These are phyloP conservation scores for Solea senegalensis DNA, from an alignment of 2,113 vertebrate genomes.

Conservation along the genomic window DNA sequence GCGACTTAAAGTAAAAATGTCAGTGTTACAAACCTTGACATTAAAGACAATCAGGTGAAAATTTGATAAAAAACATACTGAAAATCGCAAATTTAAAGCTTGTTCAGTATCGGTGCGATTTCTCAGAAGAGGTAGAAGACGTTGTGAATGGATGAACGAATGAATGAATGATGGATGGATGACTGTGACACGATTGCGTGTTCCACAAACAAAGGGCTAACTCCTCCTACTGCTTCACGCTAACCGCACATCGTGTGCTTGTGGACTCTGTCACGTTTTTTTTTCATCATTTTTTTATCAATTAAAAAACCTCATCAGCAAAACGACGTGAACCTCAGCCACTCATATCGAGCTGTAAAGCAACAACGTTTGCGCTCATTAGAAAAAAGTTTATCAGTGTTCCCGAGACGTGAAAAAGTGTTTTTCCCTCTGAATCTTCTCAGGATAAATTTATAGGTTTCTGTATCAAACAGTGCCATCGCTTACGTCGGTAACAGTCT, in stretches of 20 bases:
- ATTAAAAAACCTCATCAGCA: slow-evolving; percentile 71
- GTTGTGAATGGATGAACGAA: not conserved
- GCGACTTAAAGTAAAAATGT: not conserved
- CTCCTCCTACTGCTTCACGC: slow-evolving; percentile 61
- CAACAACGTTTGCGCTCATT: not conserved
- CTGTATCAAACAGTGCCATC: not conserved
- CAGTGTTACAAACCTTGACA: slow-evolving; percentile 9
- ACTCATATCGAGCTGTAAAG: slow-evolving; percentile 59
- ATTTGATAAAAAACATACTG: not conserved
- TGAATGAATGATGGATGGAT: not conserved
- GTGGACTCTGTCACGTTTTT: slow-evolving; percentile 13
- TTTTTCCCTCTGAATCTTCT: not conserved
- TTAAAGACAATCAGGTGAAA: slow-evolving; percentile 61
- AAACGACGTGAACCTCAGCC: slow-evolving; percentile 77
- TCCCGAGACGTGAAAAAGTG: no score
- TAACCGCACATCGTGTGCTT: slow-evolving; percentile 26
- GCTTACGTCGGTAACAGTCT: not conserved
- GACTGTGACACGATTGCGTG: slow-evolving; percentile 24
- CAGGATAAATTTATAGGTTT: not conserved
- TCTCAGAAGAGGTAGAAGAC: slow-evolving; percentile 6
- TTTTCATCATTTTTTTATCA: slow-evolving; percentile 40
- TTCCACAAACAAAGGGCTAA: slow-evolving; percentile 49
- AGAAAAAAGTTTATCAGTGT: slow-evolving; percentile 7
- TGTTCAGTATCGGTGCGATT: not conserved
- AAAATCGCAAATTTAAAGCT: not conserved